Conservation (phyloP, 2,113 vertebrate species). For the Genyomyrus donnyi region DNA sequence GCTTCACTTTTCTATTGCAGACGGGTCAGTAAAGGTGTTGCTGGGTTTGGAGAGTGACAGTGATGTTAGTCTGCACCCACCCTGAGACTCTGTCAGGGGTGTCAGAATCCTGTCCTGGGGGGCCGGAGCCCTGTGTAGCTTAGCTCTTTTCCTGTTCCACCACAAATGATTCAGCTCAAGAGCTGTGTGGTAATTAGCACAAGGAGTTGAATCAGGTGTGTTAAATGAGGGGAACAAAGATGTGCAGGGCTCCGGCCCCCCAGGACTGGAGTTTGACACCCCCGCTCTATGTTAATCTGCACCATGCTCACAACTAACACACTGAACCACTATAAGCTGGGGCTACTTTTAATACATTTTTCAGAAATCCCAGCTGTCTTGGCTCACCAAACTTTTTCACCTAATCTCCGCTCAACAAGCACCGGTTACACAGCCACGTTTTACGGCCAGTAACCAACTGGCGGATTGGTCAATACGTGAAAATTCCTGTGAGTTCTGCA, state of each 20-base stretch:
- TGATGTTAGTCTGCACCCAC: neutral
- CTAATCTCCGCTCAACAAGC: neutral
- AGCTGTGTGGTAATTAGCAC: too few species aligned
- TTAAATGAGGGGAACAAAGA: too few species aligned
- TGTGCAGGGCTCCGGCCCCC: too few species aligned
- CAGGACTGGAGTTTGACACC: too few species aligned
- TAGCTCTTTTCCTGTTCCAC: too few species aligned
- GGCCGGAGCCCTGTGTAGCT: too few species aligned
- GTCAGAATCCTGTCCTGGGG: too few species aligned
- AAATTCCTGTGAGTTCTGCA: neutral
- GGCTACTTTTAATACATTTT: neutral
- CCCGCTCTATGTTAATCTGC: neutral
- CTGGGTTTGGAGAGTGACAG: neutral
- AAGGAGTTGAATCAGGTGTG: too few species aligned
- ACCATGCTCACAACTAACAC: neutral
- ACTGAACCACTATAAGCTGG: neutral
- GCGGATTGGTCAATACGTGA: neutral
- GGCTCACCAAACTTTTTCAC: neutral
- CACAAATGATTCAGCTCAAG: too few species aligned
- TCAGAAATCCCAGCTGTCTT: neutral
- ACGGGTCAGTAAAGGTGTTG: neutral
- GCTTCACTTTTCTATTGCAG: neutral
- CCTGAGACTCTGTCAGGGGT: neutral
- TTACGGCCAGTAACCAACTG: neutral
- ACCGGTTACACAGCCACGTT: neutral